Evolutionary conservation across 1,140 invertebrate genomes (phyloP).

Genomic region (Phymastichus coffea): DNA sequence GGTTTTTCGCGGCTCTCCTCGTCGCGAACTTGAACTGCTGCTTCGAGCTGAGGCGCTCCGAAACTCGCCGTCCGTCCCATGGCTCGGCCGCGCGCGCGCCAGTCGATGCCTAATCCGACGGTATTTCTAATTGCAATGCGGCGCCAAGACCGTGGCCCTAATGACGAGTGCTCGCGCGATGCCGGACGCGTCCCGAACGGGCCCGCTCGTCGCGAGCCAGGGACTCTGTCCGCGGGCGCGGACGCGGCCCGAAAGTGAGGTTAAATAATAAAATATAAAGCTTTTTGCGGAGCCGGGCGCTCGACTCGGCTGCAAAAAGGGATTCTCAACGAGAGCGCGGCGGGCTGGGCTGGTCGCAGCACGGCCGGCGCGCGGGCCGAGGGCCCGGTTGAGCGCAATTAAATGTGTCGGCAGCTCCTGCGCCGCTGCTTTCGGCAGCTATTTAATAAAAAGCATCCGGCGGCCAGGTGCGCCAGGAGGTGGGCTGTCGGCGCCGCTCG

Average conservation of each 20-base stretch:
- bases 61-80: too few relatives aligned
- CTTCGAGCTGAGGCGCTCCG: too few relatives aligned
- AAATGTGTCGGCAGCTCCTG: conserved; percentile 36
- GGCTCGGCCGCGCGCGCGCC: too few relatives aligned
- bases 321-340: conserved; percentile 15
- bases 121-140: too few relatives aligned
- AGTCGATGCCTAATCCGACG: too few relatives aligned
- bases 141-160: too few relatives aligned
- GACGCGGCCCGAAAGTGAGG: not conserved
- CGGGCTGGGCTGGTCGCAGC: not conserved
- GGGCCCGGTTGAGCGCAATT: conserved; percentile 42
- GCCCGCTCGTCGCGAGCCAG: too few relatives aligned
- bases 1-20: not conserved
- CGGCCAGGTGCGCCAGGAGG: conserved; percentile 15
- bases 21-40: too few relatives aligned
- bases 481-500: not conserved
- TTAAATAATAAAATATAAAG: conserved; percentile 24
- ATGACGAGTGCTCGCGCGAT: too few relatives aligned
- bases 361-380: not conserved
- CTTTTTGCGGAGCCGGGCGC: not conserved
- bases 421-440: conserved; percentile 40
- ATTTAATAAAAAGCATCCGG: conserved; percentile 45
- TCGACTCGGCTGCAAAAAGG: too few relatives aligned
- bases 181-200: too few relatives aligned
- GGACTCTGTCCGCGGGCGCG: too few relatives aligned